Conservation (phyloP, 2,113 vertebrate species). For the Paradoxurus hermaphroditus region DNA sequence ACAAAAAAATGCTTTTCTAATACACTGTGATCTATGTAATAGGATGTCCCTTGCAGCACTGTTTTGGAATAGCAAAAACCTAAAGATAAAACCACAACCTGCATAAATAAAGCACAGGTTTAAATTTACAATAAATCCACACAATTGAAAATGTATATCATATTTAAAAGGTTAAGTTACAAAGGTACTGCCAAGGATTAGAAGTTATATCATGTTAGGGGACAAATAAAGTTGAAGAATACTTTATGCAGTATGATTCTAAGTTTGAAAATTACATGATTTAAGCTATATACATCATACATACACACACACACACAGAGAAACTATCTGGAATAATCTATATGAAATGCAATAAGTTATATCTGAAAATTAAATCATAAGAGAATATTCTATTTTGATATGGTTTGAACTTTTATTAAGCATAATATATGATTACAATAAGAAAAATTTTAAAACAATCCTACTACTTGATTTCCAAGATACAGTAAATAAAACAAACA, state of each 20-base stretch:
- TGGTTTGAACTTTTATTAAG: not conserved
- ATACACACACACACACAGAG: not conserved
- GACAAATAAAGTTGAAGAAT: not conserved
- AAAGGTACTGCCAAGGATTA: not conserved
- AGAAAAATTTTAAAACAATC: not conserved
- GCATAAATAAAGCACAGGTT: not conserved
- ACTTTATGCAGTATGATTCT: not conserved
- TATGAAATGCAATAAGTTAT: not conserved
- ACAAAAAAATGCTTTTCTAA: not conserved
- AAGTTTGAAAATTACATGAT: not conserved
- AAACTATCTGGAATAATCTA: not conserved
- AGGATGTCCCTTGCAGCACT: not conserved
- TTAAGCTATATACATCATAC: not conserved
- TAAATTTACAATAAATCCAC: not conserved
- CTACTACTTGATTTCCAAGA: not conserved
- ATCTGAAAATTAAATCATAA: not conserved
- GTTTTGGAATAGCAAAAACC: not conserved
- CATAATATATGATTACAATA: not conserved
- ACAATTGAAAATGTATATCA: not conserved
- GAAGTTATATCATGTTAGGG: not conserved
- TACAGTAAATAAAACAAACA: not conserved
- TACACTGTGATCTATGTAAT: not conserved
- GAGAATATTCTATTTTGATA: not conserved
- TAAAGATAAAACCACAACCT: not conserved
- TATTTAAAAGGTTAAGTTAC: conserved; percentile 26